A percentile compares a stretch with the other conserved stretches of the same genome.
Evolutionary conservation across 1,140 invertebrate species (phyloP).

Genomic region (Daktulosphaira vitifoliae): DNA sequence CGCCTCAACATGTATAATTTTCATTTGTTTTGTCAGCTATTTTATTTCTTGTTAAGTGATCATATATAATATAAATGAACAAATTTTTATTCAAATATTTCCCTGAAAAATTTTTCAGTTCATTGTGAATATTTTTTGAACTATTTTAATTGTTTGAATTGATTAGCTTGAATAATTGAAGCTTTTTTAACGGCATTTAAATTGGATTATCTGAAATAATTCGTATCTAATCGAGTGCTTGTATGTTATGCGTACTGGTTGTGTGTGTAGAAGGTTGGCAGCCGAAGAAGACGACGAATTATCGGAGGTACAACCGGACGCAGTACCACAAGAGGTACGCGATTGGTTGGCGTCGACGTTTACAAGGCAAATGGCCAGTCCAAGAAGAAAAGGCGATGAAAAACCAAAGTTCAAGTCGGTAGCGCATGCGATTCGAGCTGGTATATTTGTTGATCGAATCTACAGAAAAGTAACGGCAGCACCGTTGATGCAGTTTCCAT

Average conservation of each 20-base stretch:
- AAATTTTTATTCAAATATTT: no score
- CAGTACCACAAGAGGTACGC: slow-evolving; percentile 87
- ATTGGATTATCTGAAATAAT: no score
- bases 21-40: no score
- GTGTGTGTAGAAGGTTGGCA: slow-evolving; percentile 49
- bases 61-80: no score
- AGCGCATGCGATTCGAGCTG: slow-evolving; percentile 93
- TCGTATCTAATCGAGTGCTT: no score
- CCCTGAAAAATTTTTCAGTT: no score
- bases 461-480: slow-evolving; percentile 80
- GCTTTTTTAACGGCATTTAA: no score
- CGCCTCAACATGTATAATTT: no score
- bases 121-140: no score
- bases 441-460: slow-evolving; percentile 94
- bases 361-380: slow-evolving; percentile 74
- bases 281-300: slow-evolving; percentile 88
- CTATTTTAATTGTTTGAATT: no score
- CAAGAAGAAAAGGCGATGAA: slow-evolving; percentile 62
- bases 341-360: slow-evolving; percentile 98
- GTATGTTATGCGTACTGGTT: not conserved
- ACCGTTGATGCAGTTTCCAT: slow-evolving; percentile 78
- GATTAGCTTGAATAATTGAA: no score
- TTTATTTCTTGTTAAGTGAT: no score
- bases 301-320: slow-evolving; percentile 90
- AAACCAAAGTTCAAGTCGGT: slow-evolving; percentile 86